These are phyloP conservation scores for Echinarachnius parma DNA, from an alignment of 53 echinoderm and acorn worm genomes.

Conservation along the genomic window DNA sequence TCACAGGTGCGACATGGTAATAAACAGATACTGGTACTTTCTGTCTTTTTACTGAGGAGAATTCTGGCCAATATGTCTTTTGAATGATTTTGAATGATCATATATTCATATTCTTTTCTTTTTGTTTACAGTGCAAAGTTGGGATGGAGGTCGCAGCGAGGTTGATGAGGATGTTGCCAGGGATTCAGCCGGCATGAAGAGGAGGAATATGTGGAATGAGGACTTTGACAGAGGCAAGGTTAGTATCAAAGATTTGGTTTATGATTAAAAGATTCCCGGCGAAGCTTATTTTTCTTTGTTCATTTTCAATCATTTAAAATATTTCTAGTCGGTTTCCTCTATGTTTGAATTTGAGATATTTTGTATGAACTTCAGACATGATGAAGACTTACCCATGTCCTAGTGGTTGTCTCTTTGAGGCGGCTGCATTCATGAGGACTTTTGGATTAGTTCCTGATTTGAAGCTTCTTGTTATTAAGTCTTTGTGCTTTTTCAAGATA, in stretches of 20 bases:
- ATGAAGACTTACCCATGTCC: constrained; percentile 14
- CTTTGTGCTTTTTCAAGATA: too few relatives aligned
- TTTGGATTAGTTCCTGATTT: constrained; percentile 42
- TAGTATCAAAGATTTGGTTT: background rate
- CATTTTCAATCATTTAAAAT: too few relatives aligned
- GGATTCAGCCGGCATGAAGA: constrained; percentile 45
- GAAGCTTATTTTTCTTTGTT: too few relatives aligned
- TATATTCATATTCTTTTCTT: background rate
- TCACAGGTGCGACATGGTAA: too few relatives aligned
- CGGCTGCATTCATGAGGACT: constrained; percentile 20
- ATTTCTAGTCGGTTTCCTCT: too few relatives aligned
- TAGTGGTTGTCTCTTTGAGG: constrained; percentile 20
- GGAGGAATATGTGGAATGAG: constrained; percentile 74
- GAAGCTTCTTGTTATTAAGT: background rate
- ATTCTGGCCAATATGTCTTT: too few relatives aligned
- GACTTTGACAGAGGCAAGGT: constrained; percentile 95
- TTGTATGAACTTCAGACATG: background rate
- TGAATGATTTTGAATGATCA: too few relatives aligned
- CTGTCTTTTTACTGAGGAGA: too few relatives aligned
- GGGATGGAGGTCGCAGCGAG: constrained; percentile 77
- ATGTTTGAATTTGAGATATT: too few relatives aligned
- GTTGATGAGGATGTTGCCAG: constrained; percentile 76
- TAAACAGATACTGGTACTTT: too few relatives aligned
- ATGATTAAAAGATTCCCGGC: background rate
- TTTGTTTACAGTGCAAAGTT: constrained; percentile 67